phyloP scores from a whole-genome alignment of 2,888 invertebrate species.

The Acronicta alni region DNA sequence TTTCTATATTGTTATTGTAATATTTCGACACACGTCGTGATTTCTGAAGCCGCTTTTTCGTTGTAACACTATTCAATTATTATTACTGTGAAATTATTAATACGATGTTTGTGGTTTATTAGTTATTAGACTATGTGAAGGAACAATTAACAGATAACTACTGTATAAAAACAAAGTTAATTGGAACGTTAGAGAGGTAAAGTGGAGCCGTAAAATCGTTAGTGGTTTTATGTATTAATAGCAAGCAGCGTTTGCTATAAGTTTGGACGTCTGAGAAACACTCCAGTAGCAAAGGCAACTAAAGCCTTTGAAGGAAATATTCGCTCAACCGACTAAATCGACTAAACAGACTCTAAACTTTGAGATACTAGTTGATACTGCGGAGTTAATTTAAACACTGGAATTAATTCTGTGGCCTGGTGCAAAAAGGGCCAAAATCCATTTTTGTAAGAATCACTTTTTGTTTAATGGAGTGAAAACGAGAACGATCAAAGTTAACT shows the following conservation, averaged over 20 bases:
- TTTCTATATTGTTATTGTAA: conserved; percentile 65
- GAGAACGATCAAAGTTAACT: too few relatives aligned
- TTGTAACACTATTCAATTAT: conserved; percentile 10
- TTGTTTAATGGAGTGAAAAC: too few relatives aligned
- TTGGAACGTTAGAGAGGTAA: too few relatives aligned
- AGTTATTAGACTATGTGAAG: too few relatives aligned
- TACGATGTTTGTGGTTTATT: too few relatives aligned
- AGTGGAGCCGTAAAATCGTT: conserved; percentile 19
- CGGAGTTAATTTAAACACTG: conserved; percentile 2
- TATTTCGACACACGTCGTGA: conserved; percentile 29
- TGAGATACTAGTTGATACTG: background rate
- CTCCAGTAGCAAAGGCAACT: conserved; percentile 16
- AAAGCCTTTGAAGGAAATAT: conserved; percentile 39
- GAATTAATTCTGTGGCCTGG: too few relatives aligned
- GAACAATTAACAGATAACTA: too few relatives aligned
- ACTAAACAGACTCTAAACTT: conserved; percentile 30
- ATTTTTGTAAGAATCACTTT: too few relatives aligned
- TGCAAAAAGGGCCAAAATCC: too few relatives aligned
- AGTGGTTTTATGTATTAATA: conserved; percentile 15
- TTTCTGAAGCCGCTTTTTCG: conserved; percentile 19
- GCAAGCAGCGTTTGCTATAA: conserved; percentile 22
- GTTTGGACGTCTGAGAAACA: conserved; percentile 29
- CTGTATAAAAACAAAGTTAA: too few relatives aligned
- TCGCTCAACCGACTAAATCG: conserved; percentile 27
- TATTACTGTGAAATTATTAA: too few relatives aligned